A percentile compares a stretch with the other conserved stretches of the same genome.
These are phyloP conservation scores for Heptranchias perlo DNA, from an alignment of 2,113 vertebrate genomes.

Conservation along the genomic window DNA sequence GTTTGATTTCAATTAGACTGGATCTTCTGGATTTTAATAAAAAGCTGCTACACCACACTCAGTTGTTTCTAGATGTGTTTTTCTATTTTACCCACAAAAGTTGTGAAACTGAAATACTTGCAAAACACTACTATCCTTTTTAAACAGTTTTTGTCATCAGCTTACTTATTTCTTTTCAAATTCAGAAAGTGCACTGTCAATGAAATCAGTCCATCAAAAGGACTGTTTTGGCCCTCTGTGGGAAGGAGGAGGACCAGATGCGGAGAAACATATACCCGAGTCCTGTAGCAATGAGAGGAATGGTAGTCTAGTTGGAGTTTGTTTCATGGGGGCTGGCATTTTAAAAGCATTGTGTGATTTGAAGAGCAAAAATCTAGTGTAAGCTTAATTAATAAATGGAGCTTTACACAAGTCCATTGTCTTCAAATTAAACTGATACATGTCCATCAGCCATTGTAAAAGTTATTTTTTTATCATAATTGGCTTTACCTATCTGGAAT, in stretches of 20 bases:
- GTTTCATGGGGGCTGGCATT: too few species aligned
- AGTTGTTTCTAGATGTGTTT: not conserved
- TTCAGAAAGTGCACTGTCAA: not conserved
- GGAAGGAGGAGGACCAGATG: not conserved
- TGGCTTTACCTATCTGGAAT: too few species aligned
- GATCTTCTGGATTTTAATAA: not conserved
- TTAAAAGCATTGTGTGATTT: too few species aligned
- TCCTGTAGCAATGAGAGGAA: too few species aligned
- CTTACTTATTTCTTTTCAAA: not conserved
- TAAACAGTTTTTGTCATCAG: not conserved
- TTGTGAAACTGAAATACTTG: not conserved
- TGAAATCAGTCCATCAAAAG: not conserved
- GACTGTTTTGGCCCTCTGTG: not conserved
- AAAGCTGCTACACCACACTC: not conserved
- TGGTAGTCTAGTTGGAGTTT: too few species aligned
- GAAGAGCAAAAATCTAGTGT: too few species aligned
- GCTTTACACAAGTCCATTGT: too few species aligned
- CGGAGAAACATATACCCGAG: not conserved
- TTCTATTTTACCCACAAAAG: not conserved
- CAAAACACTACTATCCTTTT: not conserved
- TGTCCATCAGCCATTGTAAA: too few species aligned
- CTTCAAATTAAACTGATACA: too few species aligned
- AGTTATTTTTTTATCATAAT: too few species aligned
- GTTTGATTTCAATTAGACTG: not conserved
- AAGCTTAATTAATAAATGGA: too few species aligned